Conservation (phyloP, 1,140 invertebrate species). For the Sycophaga agraensis region DNA sequence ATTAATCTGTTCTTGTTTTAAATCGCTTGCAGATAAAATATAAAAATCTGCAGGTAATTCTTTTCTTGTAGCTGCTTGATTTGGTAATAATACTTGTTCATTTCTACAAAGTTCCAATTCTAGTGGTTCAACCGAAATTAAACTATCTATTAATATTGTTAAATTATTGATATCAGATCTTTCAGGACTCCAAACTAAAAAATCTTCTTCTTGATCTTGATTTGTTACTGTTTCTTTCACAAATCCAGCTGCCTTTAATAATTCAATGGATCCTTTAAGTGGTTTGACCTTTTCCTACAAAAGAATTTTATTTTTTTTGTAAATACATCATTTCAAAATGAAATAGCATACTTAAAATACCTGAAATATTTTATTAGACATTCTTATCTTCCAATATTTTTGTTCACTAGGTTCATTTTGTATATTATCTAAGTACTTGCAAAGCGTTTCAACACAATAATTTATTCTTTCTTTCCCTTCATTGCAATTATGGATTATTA, state of each 20-base stretch:
- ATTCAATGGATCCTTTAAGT: constrained; percentile 78
- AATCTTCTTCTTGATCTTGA: constrained; percentile 64
- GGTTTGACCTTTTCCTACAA: constrained; percentile 73
- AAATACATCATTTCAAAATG: not conserved
- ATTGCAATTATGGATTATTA: constrained; percentile 89
- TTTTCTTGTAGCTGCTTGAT: constrained; percentile 66
- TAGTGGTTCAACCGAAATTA: constrained; percentile 78
- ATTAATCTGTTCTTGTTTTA: constrained; percentile 80
- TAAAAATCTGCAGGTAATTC: constrained; percentile 85
- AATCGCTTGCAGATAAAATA: constrained; percentile 73
- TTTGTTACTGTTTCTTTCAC: constrained; percentile 59
- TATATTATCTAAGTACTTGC: constrained; percentile 90
- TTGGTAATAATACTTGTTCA: constrained; percentile 79
- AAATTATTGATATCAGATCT: constrained; percentile 56
- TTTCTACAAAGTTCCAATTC: constrained; percentile 82
- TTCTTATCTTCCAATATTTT: constrained; percentile 88
- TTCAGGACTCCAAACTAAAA: constrained; percentile 64
- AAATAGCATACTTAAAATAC: constrained; percentile 31
- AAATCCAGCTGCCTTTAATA: constrained; percentile 85
- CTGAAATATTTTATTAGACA: constrained; percentile 76
- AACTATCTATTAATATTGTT: constrained; percentile 70
- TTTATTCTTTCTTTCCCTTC: constrained; percentile 76
- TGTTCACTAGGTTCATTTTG: constrained; percentile 80
- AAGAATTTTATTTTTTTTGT: constrained; percentile 17
- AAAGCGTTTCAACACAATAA: constrained; percentile 80